Conservation (phyloP, 2,113 vertebrate species). For the Pachypanchax playfairii region DNA sequence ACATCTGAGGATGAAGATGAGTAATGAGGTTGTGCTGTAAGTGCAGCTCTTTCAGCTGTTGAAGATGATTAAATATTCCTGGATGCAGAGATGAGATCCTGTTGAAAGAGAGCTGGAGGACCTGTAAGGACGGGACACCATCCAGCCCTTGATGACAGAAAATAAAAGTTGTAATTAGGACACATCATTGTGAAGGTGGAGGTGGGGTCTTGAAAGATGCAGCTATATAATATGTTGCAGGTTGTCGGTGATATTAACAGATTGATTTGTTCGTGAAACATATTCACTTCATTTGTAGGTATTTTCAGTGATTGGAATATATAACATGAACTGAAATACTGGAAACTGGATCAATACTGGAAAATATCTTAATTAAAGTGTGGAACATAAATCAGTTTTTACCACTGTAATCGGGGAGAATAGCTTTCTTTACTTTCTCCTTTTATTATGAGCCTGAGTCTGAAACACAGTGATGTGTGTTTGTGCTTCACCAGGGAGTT, state of each 20-base stretch:
- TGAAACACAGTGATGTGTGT: conserved; percentile 48
- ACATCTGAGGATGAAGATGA: conserved; percentile 79
- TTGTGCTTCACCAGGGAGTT: conserved; percentile 46
- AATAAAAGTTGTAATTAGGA: conserved; percentile 22
- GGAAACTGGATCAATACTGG: too few species aligned
- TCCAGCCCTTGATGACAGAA: conserved; percentile 67
- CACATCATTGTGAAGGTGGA: background rate
- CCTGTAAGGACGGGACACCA: conserved; percentile 69
- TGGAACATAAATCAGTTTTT: conserved; percentile 4
- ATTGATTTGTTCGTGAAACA: too few species aligned
- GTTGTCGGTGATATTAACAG: too few species aligned
- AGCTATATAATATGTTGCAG: too few species aligned
- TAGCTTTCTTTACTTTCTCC: too few species aligned
- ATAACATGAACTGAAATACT: conserved; percentile 4
- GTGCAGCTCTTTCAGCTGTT: conserved; percentile 77
- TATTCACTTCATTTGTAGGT: background rate
- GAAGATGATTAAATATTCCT: conserved; percentile 79
- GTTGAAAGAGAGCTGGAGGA: conserved; percentile 84
- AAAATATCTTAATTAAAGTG: background rate
- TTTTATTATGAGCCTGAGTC: conserved; percentile 26
- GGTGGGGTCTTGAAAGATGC: background rate
- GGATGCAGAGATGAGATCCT: conserved; percentile 73
- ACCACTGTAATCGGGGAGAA: too few species aligned
- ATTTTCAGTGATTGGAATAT: background rate
- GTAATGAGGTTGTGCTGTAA: conserved; percentile 84